These are phyloP conservation scores for Drosophila orena DNA, from an alignment of 1,140 invertebrate species.

Conservation along the genomic window DNA sequence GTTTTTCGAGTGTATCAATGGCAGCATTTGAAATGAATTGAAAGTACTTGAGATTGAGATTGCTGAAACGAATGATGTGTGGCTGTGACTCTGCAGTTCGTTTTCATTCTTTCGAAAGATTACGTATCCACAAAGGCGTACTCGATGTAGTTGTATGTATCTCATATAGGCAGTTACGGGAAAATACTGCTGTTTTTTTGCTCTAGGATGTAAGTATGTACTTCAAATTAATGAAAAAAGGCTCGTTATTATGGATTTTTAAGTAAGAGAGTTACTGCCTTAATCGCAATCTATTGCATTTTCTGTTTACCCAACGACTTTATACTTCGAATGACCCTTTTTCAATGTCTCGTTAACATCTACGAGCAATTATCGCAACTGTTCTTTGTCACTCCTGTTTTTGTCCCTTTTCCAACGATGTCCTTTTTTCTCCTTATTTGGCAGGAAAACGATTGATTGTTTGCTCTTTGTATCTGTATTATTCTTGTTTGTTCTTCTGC, in stretches of 20 bases:
- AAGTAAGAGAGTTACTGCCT: neutral
- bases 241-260: no score
- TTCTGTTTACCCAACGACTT: conserved; percentile 1
- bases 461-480: conserved; percentile 32
- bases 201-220: no score
- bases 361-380: conserved; percentile 34
- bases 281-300: neutral
- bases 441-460: conserved; percentile 38
- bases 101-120: conserved; percentile 8
- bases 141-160: neutral
- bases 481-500: neutral
- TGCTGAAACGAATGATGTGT: conserved; percentile 56
- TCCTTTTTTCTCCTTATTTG: conserved; percentile 11
- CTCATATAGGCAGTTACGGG: neutral
- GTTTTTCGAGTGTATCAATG: conserved; percentile 58
- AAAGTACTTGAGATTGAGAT: conserved; percentile 57
- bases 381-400: conserved; percentile 15
- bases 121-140: conserved; percentile 4
- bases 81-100: conserved; percentile 29
- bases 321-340: conserved; percentile 2
- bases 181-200: neutral
- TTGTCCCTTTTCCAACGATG: conserved; percentile 7
- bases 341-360: conserved; percentile 41
- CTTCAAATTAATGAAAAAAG: no score
- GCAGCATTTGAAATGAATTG: conserved; percentile 56